Evolutionary conservation across 2,797 vertebrate genomes (phyloP).

Genomic region (Limosa lapponica): DNA sequence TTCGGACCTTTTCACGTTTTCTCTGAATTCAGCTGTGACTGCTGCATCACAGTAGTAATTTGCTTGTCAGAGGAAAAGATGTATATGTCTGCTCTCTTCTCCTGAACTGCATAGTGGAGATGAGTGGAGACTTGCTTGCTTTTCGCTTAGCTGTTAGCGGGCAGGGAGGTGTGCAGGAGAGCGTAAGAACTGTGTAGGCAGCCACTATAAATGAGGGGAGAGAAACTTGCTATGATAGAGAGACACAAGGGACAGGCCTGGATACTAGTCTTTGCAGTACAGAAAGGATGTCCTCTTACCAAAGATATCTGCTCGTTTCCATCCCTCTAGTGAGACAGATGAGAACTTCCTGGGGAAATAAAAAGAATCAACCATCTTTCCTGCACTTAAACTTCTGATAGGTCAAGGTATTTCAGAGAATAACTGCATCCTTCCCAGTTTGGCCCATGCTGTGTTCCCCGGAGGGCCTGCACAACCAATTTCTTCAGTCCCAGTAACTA

Average conservation of each 20-base stretch:
- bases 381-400: background rate
- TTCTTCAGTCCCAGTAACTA: background rate
- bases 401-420: background rate
- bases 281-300: background rate
- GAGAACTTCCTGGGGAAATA: background rate
- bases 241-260: background rate
- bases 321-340: background rate
- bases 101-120: background rate
- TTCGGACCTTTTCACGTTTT: background rate
- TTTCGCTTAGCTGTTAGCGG: background rate
- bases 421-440: background rate
- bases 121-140: background rate
- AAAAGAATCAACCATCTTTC: background rate
- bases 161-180: background rate
- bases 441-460: background rate
- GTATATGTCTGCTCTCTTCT: background rate
- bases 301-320: background rate
- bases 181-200: background rate
- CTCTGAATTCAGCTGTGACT: background rate
- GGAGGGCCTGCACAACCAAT: background rate
- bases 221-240: background rate
- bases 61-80: background rate
- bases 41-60: background rate
- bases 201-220: background rate
- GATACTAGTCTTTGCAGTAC: background rate